phyloP scores from a whole-genome alignment of 2,113 vertebrate species.

The Gymnarchus niloticus region DNA sequence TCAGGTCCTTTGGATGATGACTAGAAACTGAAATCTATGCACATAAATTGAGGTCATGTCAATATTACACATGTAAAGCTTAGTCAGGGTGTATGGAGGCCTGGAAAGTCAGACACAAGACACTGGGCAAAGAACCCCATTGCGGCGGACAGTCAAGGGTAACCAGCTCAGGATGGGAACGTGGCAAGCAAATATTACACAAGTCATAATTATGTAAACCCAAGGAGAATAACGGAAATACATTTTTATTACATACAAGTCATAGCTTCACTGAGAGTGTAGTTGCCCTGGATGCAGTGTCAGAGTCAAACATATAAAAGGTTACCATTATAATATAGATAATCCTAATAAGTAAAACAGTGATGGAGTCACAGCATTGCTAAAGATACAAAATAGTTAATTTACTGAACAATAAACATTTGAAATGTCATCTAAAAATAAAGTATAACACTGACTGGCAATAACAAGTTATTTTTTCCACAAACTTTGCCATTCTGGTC shows the following conservation, averaged over 20 bases:
- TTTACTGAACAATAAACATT: slow-evolving; percentile 37
- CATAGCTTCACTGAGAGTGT: slow-evolving; percentile 31
- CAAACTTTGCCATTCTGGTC: slow-evolving; percentile 41
- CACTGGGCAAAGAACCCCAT: background rate
- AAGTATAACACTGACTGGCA: slow-evolving; percentile 38
- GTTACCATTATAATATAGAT: slow-evolving; percentile 28
- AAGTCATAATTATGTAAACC: slow-evolving; percentile 54
- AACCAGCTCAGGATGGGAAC: background rate
- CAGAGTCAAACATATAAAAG: slow-evolving; percentile 3
- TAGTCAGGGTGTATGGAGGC: background rate
- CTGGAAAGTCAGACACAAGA: background rate
- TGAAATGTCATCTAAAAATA: slow-evolving; percentile 29
- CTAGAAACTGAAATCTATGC: background rate
- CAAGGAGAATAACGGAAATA: slow-evolving; percentile 45
- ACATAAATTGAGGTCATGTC: background rate
- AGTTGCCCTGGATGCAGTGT: background rate
- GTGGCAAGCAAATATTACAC: slow-evolving; percentile 9
- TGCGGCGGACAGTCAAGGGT: background rate
- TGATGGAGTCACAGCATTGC: slow-evolving; percentile 17
- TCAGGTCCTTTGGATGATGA: background rate
- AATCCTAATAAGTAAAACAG: slow-evolving; percentile 29
- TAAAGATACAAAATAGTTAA: slow-evolving; percentile 46
- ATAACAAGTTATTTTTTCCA: slow-evolving; percentile 35
- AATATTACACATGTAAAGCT: background rate
- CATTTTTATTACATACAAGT: slow-evolving; percentile 29